phyloP scores from a whole-genome alignment of 2,888 invertebrate species.

The Chrysotoxum bicinctum region DNA sequence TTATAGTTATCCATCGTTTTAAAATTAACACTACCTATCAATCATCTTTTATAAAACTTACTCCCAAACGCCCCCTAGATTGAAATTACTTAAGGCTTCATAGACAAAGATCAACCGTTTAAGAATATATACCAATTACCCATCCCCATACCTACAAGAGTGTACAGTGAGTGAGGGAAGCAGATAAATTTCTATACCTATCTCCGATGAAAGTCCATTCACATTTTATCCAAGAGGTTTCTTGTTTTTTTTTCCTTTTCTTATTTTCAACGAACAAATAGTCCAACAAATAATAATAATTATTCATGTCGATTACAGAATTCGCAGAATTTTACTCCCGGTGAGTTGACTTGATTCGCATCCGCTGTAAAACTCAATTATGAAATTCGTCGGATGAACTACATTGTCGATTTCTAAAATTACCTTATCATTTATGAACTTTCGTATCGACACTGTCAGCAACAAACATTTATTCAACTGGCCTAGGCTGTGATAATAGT shows the following conservation, averaged over 20 bases:
- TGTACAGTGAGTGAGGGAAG: not conserved
- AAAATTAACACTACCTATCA: slow-evolving; percentile 23
- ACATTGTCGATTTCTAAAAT: too few species aligned
- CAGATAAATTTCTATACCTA: slow-evolving; percentile 17
- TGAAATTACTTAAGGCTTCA: slow-evolving; percentile 17
- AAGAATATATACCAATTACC: slow-evolving; percentile 5
- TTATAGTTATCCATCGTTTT: slow-evolving; percentile 5
- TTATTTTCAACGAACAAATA: slow-evolving; percentile 13
- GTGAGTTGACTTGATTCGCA: too few species aligned
- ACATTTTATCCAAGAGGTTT: not conserved
- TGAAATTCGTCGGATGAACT: too few species aligned
- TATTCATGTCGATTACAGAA: too few species aligned
- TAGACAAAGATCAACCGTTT: slow-evolving; percentile 16
- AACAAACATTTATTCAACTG: too few species aligned
- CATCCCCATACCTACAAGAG: not conserved
- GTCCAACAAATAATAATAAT: slow-evolving; percentile 34
- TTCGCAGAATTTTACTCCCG: too few species aligned
- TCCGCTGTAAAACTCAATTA: too few species aligned
- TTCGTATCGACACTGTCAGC: too few species aligned
- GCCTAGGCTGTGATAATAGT: too few species aligned
- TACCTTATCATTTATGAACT: too few species aligned
- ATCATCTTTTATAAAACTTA: slow-evolving; percentile 26
- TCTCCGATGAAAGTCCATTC: slow-evolving; percentile 55
- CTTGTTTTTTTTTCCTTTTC: not conserved
- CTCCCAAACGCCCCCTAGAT: slow-evolving; percentile 18